These are phyloP conservation scores for Aplochiton taeniatus DNA, from an alignment of 2,797 vertebrate genomes.

Conservation along the genomic window DNA sequence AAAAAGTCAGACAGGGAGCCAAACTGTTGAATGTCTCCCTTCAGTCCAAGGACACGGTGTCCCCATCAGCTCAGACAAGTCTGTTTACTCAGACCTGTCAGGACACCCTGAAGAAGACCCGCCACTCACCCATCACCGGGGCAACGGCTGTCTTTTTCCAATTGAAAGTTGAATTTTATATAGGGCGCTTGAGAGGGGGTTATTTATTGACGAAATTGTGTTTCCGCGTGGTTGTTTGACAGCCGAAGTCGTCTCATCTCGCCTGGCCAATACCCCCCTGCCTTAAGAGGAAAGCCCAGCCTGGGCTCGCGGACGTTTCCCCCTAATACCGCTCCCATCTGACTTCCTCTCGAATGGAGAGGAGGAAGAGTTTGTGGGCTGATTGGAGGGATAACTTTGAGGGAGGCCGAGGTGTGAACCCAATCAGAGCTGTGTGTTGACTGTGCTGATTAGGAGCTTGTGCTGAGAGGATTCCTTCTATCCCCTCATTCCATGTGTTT, in stretches of 20 bases:
- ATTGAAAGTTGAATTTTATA: slow-evolving; percentile 56
- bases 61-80: slow-evolving; percentile 1
- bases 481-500: slow-evolving; percentile 73
- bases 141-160: slow-evolving; percentile 30
- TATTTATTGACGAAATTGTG: slow-evolving; percentile 50
- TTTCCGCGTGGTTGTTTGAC: slow-evolving; percentile 25
- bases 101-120: slow-evolving; percentile 23
- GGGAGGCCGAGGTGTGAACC: slow-evolving; percentile 62
- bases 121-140: slow-evolving; percentile 33
- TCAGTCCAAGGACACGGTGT: neutral
- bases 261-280: slow-evolving; percentile 39
- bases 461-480: slow-evolving; percentile 65
- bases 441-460: slow-evolving; percentile 73
- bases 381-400: slow-evolving; percentile 65
- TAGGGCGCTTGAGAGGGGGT: slow-evolving; percentile 43
- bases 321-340: slow-evolving; percentile 62
- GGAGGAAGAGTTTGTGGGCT: slow-evolving; percentile 59
- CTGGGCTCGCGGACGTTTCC: slow-evolving; percentile 63
- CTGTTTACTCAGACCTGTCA: slow-evolving; percentile 29
- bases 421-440: slow-evolving; percentile 74
- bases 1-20: neutral
- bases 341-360: slow-evolving; percentile 64
- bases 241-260: slow-evolving; percentile 51
- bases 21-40: neutral
- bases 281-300: slow-evolving; percentile 51